Base-by-base conservation (phyloP, 2,113 vertebrate species). In the Acrocephalus arundinaceus region DNA sequence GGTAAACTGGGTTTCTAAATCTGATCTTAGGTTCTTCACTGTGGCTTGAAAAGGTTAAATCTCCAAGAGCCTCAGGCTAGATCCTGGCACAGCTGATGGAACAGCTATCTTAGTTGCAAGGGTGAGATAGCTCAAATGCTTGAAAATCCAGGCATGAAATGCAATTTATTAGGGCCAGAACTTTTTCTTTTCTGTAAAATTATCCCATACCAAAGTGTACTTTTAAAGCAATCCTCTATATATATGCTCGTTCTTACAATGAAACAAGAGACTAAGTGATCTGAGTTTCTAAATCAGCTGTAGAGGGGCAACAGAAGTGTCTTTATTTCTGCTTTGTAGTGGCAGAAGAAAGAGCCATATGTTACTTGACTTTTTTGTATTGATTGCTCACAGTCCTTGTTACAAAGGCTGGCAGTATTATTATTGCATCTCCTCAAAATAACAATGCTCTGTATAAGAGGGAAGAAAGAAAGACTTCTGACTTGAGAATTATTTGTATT, bases 111-210 rank as follows among this genome's bases (percentile, higher is more conserved):
- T 59, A 77, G 79, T 94, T 91, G 59, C 63, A 95, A 51, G 91
- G 81, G 66, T 67, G 72, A 93, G 87, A 96, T 93, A 94, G 54
- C 85, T 77, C 63, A 90, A 88, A 95, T 93, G 59, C 63, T 95
- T 96, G 79, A 81, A 96, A 96, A 94, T 88, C 71, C 79, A 90
- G 72, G 46, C 93, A 94, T 95, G 88, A 97, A 97, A 93, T 91
- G 63, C 75, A 83, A 57, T 90, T 96, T 94, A 90, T 85, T 93
- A 91, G 73, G 85, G 63, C 30, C 75, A 91, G 79, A 88, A 77
- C 51, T 82, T 46, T 65, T 91, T 81, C 15, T 90, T 87, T 94
- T 91, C 37, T 87, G 68, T 79, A 68, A 95, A 93, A 67, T 74
- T 92, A 87, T 82, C 59, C 63, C 33, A 48, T 35, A 78, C 41